A percentile compares a stretch with the other conserved stretches of the same genome.
phyloP scores from a whole-genome alignment of 1,140 invertebrate species.

The Drosophila santomea region DNA sequence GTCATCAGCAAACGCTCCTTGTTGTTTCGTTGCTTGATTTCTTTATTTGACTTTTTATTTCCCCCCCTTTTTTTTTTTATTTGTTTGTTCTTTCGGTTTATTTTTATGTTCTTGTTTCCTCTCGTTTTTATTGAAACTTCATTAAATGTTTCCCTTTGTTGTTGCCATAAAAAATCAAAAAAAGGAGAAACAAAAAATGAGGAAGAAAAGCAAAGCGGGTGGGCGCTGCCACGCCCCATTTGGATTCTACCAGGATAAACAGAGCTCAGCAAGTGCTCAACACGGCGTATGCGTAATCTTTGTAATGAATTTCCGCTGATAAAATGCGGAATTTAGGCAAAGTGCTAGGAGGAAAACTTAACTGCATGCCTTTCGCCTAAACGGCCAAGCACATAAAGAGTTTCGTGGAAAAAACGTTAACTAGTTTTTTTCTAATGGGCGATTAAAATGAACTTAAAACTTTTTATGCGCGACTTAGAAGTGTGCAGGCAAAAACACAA shows the following conservation, averaged over 20 bases:
- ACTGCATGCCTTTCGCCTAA: too few relatives aligned
- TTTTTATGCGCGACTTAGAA: slow-evolving; percentile 33
- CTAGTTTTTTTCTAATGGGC: slow-evolving; percentile 10
- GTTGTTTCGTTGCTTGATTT: slow-evolving; percentile 53
- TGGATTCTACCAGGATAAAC: slow-evolving; percentile 17
- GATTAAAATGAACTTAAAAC: slow-evolving; percentile 23
- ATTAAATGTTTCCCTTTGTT: slow-evolving; percentile 66
- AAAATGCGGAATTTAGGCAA: slow-evolving; percentile 5
- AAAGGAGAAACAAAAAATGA: not conserved
- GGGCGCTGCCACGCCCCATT: slow-evolving; percentile 35
- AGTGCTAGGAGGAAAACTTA: not conserved
- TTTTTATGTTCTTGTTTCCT: slow-evolving; percentile 35
- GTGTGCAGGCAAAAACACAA: not conserved
- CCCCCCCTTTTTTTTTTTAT: slow-evolving; percentile 7
- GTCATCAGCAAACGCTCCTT: slow-evolving; percentile 31
- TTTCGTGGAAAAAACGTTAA: slow-evolving; percentile 14
- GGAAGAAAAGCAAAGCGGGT: too few relatives aligned
- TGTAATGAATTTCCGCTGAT: not conserved
- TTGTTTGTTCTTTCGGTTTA: slow-evolving; percentile 11
- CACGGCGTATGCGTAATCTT: slow-evolving; percentile 58
- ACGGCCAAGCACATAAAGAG: not conserved
- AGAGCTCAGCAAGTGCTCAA: not conserved
- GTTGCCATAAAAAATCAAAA: slow-evolving; percentile 51
- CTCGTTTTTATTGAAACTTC: slow-evolving; percentile 66
- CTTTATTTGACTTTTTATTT: slow-evolving; percentile 66